These are phyloP conservation scores for Busseola fusca DNA, from an alignment of 2,888 invertebrate species.

Conservation along the genomic window DNA sequence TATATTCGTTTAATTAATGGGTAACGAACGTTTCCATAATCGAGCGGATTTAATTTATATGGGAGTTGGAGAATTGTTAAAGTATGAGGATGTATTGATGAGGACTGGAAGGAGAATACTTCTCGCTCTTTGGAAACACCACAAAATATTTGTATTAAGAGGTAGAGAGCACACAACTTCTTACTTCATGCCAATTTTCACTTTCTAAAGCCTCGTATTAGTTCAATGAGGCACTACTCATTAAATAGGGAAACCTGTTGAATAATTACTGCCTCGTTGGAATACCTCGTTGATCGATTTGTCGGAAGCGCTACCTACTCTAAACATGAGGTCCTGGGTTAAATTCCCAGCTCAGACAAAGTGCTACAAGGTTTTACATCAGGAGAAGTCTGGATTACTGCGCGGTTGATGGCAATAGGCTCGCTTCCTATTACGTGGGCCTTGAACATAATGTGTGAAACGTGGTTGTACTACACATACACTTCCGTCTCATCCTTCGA, in stretches of 20 bases:
- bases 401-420: neutral
- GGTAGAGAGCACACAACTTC: neutral
- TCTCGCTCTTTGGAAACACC: slow-evolving; percentile 6
- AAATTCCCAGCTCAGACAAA: neutral
- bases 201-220: neutral
- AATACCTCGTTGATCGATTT: neutral
- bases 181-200: neutral
- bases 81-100: slow-evolving; percentile 34
- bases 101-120: neutral
- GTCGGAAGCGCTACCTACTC: neutral
- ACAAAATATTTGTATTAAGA: neutral
- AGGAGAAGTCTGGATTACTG: neutral
- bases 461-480: neutral
- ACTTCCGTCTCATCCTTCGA: neutral
- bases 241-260: no score
- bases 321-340: neutral
- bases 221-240: no score
- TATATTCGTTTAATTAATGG: slow-evolving; percentile 69
- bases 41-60: slow-evolving; percentile 51
- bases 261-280: neutral
- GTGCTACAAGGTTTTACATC: neutral
- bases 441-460: neutral
- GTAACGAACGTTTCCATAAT: slow-evolving; percentile 56
- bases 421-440: neutral
- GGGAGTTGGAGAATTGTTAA: slow-evolving; percentile 28